Evolutionary conservation across 2,797 vertebrate species (phyloP), one percentile per base, ranked within the genome.

Genomic region (Adelosebastes latens): DNA sequence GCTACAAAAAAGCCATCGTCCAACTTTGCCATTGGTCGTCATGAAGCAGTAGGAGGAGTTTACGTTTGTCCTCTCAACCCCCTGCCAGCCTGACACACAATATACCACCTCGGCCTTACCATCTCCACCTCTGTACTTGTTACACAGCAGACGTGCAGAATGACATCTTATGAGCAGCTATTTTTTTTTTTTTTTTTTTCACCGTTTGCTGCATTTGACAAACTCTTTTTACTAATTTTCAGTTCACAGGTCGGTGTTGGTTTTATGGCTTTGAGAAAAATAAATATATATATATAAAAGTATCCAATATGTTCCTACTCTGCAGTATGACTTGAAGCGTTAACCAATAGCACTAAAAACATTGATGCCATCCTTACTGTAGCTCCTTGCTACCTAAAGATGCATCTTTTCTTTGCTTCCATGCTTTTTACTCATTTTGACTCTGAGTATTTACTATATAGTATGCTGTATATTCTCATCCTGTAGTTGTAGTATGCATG

Each of bases 71-170:
- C 36, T 32, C 49, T 18, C 46, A 25, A 24, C 34, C 42, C 27
- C 75, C 32, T 31, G 29, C 59, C 39, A 42, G 0, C 39, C 77
- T 52, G 73, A 80, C 55, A 24, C 65, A 24, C 73, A 8, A 49
- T 49, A 49, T 8, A 90, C 91, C 90, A 72, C 71, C 74, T 78
- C 13, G 11, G 90, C 93, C 91, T 94, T 91, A 90, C 58, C 81
- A 62, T 72, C 81, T 68, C 67, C 82, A 75, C 83, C 73, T 69
- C 79, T 77, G 84, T 34, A 20, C 68, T 12, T 22, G 52, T 53
- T 78, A 25, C 60, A 55, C 75, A 53, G 22, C 42, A 59, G 34
- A 60, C 9, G 5, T 72, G 69, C 76, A 56, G 65, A 52, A 20
- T 58, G 49, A 87, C 63, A 53, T 71, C 34, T 73, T 29, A 27